Evolutionary conservation across 1,140 invertebrate genomes (phyloP), one percentile per base, ranked within the genome.

Genomic region (Sitodiplosis mosellana): DNA sequence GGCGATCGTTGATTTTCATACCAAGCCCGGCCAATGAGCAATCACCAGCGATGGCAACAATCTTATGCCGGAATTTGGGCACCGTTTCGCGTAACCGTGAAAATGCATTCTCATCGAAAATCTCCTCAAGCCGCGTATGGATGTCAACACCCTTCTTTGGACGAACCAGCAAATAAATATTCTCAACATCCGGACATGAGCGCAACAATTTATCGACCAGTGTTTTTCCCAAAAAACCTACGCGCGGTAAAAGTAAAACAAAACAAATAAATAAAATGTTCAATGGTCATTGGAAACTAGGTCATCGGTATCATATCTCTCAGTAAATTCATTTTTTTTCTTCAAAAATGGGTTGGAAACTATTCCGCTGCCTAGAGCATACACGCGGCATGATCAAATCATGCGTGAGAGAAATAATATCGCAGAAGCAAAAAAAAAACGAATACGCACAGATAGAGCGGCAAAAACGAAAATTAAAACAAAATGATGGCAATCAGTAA

Each of bases 121-220:
- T 67, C 54, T 78, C 74, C 33, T 81, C 75, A 17, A 76, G 65
- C 41, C 81, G 68, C 2, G 75, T 69, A 50, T 77, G 71, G 12
- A 81, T 74, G 51, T 78, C 74, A 57, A 83, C 78, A 1, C 80
- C 81, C 51, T 81, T 78, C 59, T 89, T 90, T 19, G 77, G 72
- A 43, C 87, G 66, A 12, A 90, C 73, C 45, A 91, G 65, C 1
- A 89, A 58, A 55, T 84, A 90, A 18, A 92, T 71, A 18, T 67
- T 75, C n/a, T 73, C 71, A 4, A 89, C 64, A 0, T 74, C 74
- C 0, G 78, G 75, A 63, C 86, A 90, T 22, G 73, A 75, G 15
- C 85, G 63, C 1, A 92, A 67, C 1, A 92, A 61, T 59, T 90
- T 90, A 60, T 89, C 83, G 42, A 89, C 67, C 5, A 89, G 62